Evolutionary conservation across 2,888 invertebrate species (phyloP).

Genomic region (Caenorhabditis afra): DNA sequence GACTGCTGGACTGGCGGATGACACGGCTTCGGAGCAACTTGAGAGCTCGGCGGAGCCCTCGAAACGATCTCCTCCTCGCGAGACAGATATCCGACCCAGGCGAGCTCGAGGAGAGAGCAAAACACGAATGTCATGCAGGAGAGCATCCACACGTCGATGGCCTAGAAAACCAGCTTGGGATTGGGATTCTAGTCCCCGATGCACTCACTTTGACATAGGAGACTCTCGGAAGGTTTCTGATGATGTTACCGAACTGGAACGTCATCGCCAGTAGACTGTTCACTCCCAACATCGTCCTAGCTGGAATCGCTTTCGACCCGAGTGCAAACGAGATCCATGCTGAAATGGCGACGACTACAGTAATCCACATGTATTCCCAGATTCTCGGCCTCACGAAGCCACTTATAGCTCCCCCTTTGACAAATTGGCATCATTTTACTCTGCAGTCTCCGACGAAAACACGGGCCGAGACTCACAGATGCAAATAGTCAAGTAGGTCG

Average conservation of each 20-base stretch:
- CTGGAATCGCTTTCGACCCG: conserved; percentile 79
- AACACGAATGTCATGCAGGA: conserved; percentile 80
- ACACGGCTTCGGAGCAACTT: conserved; percentile 50
- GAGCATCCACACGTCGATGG: conserved; percentile 80
- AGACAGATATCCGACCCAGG: conserved; percentile 79
- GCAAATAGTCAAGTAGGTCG: conserved; percentile 80
- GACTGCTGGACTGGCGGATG: conserved; percentile 48
- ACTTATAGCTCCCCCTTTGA: background rate
- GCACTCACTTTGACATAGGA: conserved; percentile 76
- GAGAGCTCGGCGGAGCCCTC: conserved; percentile 13
- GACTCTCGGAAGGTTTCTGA: conserved; percentile 79
- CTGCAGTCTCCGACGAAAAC: too few relatives aligned
- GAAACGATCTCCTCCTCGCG: conserved; percentile 63
- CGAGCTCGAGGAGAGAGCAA: conserved; percentile 79
- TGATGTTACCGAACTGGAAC: conserved; percentile 80
- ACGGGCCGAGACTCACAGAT: conserved; percentile 72
- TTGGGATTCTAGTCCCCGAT: background rate
- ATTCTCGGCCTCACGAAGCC: too few relatives aligned
- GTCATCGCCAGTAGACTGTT: conserved; percentile 79
- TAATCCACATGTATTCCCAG: conserved; percentile 1
- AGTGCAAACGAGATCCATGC: conserved; percentile 80
- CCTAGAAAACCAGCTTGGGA: conserved; percentile 44
- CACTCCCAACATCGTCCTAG: conserved; percentile 80
- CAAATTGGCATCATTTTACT: conserved; percentile 40
- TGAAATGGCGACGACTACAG: conserved; percentile 49